Base-by-base conservation (phyloP, 1,140 invertebrate species). In the Uloborus diversus region DNA sequence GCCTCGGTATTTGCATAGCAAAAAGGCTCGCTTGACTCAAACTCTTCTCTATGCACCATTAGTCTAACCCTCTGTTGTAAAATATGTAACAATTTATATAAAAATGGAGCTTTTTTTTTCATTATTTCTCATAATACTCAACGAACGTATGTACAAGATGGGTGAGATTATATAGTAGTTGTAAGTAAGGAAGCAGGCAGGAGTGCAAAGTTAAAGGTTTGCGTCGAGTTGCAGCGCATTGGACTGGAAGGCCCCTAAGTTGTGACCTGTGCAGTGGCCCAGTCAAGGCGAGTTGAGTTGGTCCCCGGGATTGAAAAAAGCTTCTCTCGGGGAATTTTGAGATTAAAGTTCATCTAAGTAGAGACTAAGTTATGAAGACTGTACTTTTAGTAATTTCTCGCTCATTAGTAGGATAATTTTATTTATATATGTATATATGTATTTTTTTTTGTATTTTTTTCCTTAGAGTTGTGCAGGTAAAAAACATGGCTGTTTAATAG, bases 11-110 rank as follows among this genome's bases (percentile, higher is more conserved):
- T 61, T 13, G 23, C 25, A 66, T 78, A 32, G 42, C 47, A 78
- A n/a, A n/a, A n/a, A 56, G 62, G 73, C 62, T 78, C 73, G 62
- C 73, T 66, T n/a, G 23, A 65, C 73, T 53, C 61, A 32, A 64
- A 32, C 37, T 47, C 32, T 62, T 53, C 66, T 68, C 65, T 68
- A 68, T 79, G 76, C 76, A 79, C 76, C 76, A 79, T 59, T 30
- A 79, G 65, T 69, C 65, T 79, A 79, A 68, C 76, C 64, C 62
- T 79, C 76, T 68, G 64, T 79, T 79, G 76, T 79, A 79, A 79
- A 79, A 79, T 79, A 79, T 79, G 76, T 79, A 79, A 79, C 76
- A 79, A 79, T 79, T 79, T 69, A 79, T 79, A 79, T 79, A 79
- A 79, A 79, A 79, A 79, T 79, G 76, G 76, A 79, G 76, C 76